These are phyloP conservation scores for Tachysurus fulvidraco DNA, from an alignment of 2,113 vertebrate species.

Conservation along the genomic window DNA sequence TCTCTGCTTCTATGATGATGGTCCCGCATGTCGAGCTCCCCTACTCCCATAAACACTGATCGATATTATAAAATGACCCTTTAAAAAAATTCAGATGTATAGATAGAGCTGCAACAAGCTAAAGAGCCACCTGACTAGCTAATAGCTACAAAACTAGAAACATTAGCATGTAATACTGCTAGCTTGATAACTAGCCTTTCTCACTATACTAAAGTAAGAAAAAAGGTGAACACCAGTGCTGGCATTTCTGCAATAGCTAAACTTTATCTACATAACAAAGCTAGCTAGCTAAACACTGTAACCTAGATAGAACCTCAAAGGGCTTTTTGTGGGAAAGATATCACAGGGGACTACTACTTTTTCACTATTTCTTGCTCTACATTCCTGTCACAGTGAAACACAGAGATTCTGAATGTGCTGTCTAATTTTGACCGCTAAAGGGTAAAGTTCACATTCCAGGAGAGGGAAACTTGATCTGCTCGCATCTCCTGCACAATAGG, in stretches of 20 bases:
- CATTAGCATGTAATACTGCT: not conserved
- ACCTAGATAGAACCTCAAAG: not conserved
- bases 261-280: not conserved
- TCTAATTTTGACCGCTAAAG: constrained; percentile 32
- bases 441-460: constrained; percentile 52
- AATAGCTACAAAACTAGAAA: not conserved
- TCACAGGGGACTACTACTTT: not conserved
- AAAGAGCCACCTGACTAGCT: not conserved
- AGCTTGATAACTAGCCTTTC: not conserved
- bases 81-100: not conserved
- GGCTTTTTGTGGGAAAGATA: not conserved
- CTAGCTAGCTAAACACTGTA: not conserved
- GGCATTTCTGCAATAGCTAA: not conserved
- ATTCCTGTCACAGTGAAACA: constrained; percentile 8
- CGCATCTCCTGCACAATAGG: constrained; percentile 38
- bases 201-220: not conserved
- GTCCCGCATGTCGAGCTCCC: not conserved
- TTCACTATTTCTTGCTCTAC: not conserved
- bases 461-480: constrained; percentile 54
- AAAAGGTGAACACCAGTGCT: not conserved
- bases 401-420: not conserved
- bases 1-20: not conserved
- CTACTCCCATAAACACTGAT: not conserved
- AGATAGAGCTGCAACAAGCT: not conserved
- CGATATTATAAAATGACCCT: not conserved